Conservation (phyloP, 2,888 invertebrate species). For the Autographa pulchrina region DNA sequence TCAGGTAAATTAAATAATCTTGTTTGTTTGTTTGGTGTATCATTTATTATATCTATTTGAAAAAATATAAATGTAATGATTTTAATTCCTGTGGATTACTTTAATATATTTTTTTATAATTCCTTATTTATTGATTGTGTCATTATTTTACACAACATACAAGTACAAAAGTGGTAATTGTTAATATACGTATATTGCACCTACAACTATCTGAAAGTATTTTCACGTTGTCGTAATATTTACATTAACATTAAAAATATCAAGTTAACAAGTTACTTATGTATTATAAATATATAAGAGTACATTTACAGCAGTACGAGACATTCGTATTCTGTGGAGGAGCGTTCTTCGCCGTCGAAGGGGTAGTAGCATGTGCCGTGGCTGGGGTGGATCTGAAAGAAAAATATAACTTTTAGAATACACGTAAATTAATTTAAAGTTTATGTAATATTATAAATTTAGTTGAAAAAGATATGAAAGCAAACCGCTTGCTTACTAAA, state of each 20-base stretch:
- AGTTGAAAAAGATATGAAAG: too few species aligned
- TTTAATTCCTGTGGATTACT: not conserved
- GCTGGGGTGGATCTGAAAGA: constrained; percentile 90
- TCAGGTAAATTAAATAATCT: not conserved
- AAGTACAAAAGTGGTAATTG: not conserved
- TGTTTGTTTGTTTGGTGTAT: not conserved
- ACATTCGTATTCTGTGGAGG: constrained; percentile 91
- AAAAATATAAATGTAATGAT: not conserved
- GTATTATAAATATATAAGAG: not conserved
- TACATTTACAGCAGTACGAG: constrained; percentile 85
- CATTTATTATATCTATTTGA: not conserved
- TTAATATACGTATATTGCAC: not conserved
- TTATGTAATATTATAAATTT: too few species aligned
- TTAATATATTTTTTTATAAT: not conserved
- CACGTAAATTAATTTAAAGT: not conserved
- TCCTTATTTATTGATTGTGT: not conserved
- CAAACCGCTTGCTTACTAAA: too few species aligned
- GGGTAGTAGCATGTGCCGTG: constrained; percentile 91
- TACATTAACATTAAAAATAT: not conserved
- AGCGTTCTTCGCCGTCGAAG: constrained; percentile 91
- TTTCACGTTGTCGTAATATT: not conserved
- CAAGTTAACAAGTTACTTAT: not conserved
- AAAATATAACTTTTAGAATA: constrained; percentile 1
- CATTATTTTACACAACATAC: not conserved
- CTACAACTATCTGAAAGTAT: not conserved